Conservation (phyloP, 2,113 vertebrate species). For the Pelobates fuscus region DNA sequence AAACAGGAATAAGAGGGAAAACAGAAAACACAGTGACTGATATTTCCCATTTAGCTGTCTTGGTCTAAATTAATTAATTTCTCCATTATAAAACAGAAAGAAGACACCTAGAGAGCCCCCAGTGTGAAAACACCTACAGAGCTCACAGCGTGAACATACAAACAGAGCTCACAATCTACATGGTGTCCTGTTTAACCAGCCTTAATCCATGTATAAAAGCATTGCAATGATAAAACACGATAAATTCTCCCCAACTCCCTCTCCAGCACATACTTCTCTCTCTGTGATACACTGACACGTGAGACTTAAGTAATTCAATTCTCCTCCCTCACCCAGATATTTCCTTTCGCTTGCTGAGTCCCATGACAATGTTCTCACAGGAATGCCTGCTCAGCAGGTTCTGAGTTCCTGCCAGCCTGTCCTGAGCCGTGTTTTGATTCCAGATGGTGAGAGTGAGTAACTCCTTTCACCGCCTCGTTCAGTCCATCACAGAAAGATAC, state of each 20-base stretch:
- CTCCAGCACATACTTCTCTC: not conserved
- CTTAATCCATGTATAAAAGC: not conserved
- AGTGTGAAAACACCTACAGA: no score
- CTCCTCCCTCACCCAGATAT: slow-evolving; percentile 22
- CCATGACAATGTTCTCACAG: not conserved
- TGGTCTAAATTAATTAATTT: no score
- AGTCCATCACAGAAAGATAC: slow-evolving; percentile 32
- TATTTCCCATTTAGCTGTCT: no score
- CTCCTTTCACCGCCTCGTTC: slow-evolving; percentile 16
- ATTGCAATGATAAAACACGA: not conserved
- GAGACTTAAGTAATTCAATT: slow-evolving; percentile 7
- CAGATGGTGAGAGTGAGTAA: slow-evolving; percentile 28
- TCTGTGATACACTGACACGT: not conserved
- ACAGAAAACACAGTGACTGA: no score
- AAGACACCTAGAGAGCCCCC: no score
- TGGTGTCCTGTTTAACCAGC: no score
- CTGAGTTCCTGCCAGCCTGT: slow-evolving; percentile 14
- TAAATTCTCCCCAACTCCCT: not conserved
- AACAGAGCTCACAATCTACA: not conserved
- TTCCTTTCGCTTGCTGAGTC: not conserved
- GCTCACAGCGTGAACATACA: not conserved
- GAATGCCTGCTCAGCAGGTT: slow-evolving; percentile 28
- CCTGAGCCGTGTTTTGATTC: slow-evolving; percentile 12
- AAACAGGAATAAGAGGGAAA: no score
- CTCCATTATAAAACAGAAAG: no score